These are phyloP conservation scores for Flexamia atlantica DNA, from an alignment of 2,888 invertebrate species.

Conservation along the genomic window DNA sequence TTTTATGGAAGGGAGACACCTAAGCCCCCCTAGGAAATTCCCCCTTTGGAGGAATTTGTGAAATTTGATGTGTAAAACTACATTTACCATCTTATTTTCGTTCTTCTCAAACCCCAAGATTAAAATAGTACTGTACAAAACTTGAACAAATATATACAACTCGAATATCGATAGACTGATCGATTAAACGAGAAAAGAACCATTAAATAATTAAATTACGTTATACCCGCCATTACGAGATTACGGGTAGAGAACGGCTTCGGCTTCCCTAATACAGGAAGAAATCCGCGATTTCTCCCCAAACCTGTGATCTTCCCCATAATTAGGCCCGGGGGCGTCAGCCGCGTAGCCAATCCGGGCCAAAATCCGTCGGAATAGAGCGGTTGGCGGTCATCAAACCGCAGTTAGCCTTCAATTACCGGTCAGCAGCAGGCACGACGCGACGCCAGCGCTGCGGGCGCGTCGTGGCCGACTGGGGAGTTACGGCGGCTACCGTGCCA, in stretches of 20 bases:
- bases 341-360: constrained; percentile 42
- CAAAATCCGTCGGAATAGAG: constrained; percentile 3
- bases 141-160: too few species aligned
- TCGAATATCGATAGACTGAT: too few species aligned
- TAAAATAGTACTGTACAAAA: too few species aligned
- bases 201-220: too few species aligned
- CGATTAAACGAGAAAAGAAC: too few species aligned
- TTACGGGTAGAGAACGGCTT: neutral
- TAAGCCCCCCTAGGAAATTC: too few species aligned
- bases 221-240: neutral
- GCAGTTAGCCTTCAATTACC: constrained; percentile 43
- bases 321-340: constrained; percentile 29
- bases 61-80: too few species aligned
- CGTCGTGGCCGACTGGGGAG: constrained; percentile 29
- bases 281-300: neutral
- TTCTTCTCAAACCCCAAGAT: too few species aligned
- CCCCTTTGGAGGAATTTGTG: too few species aligned
- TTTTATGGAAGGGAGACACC: too few species aligned
- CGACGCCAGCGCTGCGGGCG: constrained; percentile 41
- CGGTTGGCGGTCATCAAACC: neutral
- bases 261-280: neutral
- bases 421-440: too few species aligned
- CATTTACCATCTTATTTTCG: too few species aligned
- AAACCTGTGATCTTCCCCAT: constrained; percentile 7
- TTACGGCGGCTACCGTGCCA: constrained; percentile 55